A percentile compares a stretch with the other conserved stretches of the same genome.
Conservation (phyloP, 2,888 invertebrate genomes). For the Dynastes grantii region DNA sequence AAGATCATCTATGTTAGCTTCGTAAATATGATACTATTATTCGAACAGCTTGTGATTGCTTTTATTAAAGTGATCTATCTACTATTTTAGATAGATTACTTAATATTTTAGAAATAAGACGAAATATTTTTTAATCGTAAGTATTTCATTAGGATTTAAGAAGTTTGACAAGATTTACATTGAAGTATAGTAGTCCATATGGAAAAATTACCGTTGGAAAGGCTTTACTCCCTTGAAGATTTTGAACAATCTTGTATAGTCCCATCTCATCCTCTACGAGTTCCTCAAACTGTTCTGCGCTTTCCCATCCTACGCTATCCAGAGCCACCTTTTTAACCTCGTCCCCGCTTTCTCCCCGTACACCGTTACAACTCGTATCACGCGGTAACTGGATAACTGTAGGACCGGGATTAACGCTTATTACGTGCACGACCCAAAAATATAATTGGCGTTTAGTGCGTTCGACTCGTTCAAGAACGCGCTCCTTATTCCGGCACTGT, state of each 20-base stretch:
- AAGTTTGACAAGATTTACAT: too few species aligned
- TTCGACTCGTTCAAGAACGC: slow-evolving; percentile 43
- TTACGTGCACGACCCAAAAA: slow-evolving; percentile 46
- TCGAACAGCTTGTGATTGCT: too few species aligned
- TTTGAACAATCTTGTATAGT: slow-evolving; percentile 41
- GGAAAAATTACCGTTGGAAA: slow-evolving; percentile 8
- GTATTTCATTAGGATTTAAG: too few species aligned
- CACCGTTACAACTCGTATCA: slow-evolving; percentile 45
- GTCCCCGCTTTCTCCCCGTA: slow-evolving; percentile 19
- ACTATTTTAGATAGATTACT: too few species aligned
- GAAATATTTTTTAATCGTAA: too few species aligned
- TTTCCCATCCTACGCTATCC: slow-evolving; percentile 28
- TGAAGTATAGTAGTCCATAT: too few species aligned
- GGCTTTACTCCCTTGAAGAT: neutral
- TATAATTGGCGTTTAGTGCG: slow-evolving; percentile 46
- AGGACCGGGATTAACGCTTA: slow-evolving; percentile 47
- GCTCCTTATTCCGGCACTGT: slow-evolving; percentile 28
- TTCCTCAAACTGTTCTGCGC: slow-evolving; percentile 33
- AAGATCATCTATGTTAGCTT: too few species aligned
- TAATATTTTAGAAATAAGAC: too few species aligned
- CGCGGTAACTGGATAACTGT: slow-evolving; percentile 47
- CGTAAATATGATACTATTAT: too few species aligned
- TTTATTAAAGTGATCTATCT: too few species aligned
- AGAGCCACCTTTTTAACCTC: slow-evolving; percentile 32
- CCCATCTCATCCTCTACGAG: slow-evolving; percentile 27